Conservation (phyloP, 2,797 vertebrate species). For the Poeciliopsis paucimaculata region DNA sequence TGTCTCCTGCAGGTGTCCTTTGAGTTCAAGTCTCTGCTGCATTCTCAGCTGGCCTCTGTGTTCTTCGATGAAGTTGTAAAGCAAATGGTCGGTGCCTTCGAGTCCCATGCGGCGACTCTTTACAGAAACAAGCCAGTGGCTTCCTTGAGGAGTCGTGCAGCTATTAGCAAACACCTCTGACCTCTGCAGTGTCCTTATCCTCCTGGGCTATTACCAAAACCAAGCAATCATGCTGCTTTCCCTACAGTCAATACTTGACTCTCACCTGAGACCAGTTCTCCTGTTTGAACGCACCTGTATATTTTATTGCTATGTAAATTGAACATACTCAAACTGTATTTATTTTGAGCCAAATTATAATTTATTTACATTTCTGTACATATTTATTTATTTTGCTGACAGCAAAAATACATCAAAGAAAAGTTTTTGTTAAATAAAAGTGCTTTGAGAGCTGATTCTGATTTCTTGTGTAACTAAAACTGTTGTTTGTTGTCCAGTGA, state of each 20-base stretch:
- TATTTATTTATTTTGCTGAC: slow-evolving; percentile 55
- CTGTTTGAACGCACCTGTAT: slow-evolving; percentile 29
- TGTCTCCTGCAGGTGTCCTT: slow-evolving; percentile 79
- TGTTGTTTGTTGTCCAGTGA: not conserved
- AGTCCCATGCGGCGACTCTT: slow-evolving; percentile 71
- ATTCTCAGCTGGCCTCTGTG: slow-evolving; percentile 80
- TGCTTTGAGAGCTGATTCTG: not conserved
- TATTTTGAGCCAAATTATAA: slow-evolving; percentile 56
- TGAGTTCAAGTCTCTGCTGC: slow-evolving; percentile 84
- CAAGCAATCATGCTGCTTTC: not conserved
- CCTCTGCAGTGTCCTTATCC: not conserved
- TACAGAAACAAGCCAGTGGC: slow-evolving; percentile 54
- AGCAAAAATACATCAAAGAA: slow-evolving; percentile 3
- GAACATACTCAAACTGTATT: slow-evolving; percentile 35
- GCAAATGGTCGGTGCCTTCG: slow-evolving; percentile 84
- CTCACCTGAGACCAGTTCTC: slow-evolving; percentile 37
- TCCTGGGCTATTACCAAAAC: slow-evolving; percentile 1
- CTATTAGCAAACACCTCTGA: slow-evolving; percentile 19
- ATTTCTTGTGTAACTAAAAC: not conserved
- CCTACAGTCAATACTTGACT: slow-evolving; percentile 1
- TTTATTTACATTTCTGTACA: slow-evolving; percentile 58
- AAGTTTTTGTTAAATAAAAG: not conserved
- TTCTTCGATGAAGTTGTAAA: slow-evolving; percentile 86
- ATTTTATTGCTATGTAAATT: slow-evolving; percentile 15
- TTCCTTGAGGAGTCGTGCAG: slow-evolving; percentile 30